A percentile compares a stretch with the other conserved stretches of the same genome.
Evolutionary conservation across 2,888 invertebrate species (phyloP).

Genomic region (Bellardia bayeri): DNA sequence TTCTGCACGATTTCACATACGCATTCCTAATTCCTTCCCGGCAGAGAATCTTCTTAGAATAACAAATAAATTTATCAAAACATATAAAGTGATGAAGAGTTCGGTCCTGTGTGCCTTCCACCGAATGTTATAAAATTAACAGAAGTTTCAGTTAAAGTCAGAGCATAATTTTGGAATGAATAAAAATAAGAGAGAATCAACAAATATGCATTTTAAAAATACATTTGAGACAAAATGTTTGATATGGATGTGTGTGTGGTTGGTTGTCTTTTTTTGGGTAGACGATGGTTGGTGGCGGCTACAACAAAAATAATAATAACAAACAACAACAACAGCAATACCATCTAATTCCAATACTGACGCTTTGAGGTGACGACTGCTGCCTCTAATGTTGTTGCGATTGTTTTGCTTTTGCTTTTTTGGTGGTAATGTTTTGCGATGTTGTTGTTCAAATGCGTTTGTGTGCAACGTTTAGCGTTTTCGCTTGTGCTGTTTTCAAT

Average conservation of each 20-base stretch:
- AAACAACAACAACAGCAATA: slow-evolving; percentile 13
- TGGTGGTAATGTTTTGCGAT: slow-evolving; percentile 34
- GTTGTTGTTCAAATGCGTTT: slow-evolving; percentile 59
- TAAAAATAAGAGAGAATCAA: slow-evolving; percentile 5
- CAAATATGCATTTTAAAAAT: background rate
- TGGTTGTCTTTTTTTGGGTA: slow-evolving; percentile 5
- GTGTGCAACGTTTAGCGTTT: slow-evolving; percentile 63
- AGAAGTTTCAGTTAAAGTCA: background rate
- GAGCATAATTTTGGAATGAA: slow-evolving; percentile 34
- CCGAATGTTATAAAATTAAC: background rate
- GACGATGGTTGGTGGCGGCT: slow-evolving; percentile 36
- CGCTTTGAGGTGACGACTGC: slow-evolving; percentile 6
- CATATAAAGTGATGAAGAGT: no score
- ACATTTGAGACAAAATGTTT: slow-evolving; percentile 18
- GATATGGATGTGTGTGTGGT: background rate
- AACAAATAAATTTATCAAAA: no score
- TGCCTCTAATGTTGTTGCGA: slow-evolving; percentile 17
- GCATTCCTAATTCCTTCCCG: no score
- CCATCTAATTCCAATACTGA: slow-evolving; percentile 51
- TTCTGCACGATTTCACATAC: no score
- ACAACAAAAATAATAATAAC: background rate
- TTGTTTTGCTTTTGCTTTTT: background rate
- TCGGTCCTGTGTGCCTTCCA: no score
- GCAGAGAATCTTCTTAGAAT: no score
- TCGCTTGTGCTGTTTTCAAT: slow-evolving; percentile 48